These are phyloP conservation scores for Onychostruthus taczanowskii DNA, from an alignment of 2,113 vertebrate genomes.

Conservation along the genomic window DNA sequence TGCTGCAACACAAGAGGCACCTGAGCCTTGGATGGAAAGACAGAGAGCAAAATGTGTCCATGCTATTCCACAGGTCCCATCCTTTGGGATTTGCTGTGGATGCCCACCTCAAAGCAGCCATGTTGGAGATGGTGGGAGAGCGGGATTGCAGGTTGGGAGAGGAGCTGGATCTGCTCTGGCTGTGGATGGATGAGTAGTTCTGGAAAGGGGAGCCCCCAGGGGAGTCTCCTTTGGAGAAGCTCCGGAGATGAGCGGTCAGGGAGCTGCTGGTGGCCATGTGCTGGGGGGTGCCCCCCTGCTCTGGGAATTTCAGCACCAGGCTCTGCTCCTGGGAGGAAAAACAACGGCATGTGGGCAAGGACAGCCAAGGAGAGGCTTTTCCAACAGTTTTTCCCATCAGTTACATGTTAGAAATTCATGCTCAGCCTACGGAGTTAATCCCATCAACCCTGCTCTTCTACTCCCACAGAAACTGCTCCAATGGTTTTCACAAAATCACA, in stretches of 20 bases:
- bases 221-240: conserved; percentile 86
- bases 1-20: not conserved
- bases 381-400: not conserved
- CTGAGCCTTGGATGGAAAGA: not conserved
- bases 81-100: not conserved
- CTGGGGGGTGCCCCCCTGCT: conserved; percentile 78
- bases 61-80: rapidly evolving
- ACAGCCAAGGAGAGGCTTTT: not conserved
- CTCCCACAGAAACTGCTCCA: not conserved
- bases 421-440: not conserved
- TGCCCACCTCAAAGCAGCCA: conserved; percentile 90
- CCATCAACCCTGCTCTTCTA: not conserved
- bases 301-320: conserved; percentile 82
- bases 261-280: conserved; percentile 78
- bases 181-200: conserved; percentile 86
- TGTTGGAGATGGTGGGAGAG: conserved; percentile 90
- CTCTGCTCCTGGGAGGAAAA: conserved; percentile 81
- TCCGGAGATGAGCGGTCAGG: conserved; percentile 85
- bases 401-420: not conserved
- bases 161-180: conserved; percentile 81
- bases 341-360: not conserved
- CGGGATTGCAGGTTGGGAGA: conserved; percentile 89
- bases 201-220: conserved; percentile 87
- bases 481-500: not conserved
- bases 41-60: not conserved